Evolutionary conservation across 2,888 invertebrate species (phyloP), one percentile per base, ranked within the genome.

Genomic region (Trichopoda pennipes): DNA sequence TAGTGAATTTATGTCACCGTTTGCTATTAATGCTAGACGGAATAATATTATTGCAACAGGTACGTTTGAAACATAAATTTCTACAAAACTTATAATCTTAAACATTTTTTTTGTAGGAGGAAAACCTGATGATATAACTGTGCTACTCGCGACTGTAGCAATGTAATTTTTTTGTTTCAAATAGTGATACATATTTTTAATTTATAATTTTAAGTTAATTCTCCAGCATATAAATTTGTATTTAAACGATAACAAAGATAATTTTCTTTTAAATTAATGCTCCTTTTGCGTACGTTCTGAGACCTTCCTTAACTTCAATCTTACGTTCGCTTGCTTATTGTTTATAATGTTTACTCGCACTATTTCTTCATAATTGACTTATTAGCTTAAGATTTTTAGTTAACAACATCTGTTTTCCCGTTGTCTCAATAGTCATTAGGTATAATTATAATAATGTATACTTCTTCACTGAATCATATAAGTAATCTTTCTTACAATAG

Each of bases 41-140:
- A 97, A 97, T 91, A 98, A 99, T 88, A 98, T 98, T 86, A 94
- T 97, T 90, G 95, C 97, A 87, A 95, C 96, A 90, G 98, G 97
- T 97, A 90, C 91, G 92, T 89, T 38, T 8, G 88, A 44, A 14
- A n/a, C 7, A 51, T 9, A 14, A 16, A 19, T 4, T 17, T 44
- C 28, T 3, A 9, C 1, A 44, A 44, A 3, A 21, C 44, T 21
- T 17, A 49, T 4, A 42, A 51, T 19, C n/a, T 68, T 60, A 12
- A 64, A 47, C 23, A 44, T 9, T 44, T 55, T n/a, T 56, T 66
- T 32, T 85, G 55, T 93, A 97, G 98, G 99, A 90, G 99, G 99
- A 78, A 99, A 99, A 92, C 99, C 99, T 83, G 99, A 99, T 92
- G 99, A 99, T 93, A 98, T 99, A 92, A 99, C 99, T 89, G 97